phyloP scores from a whole-genome alignment of 2,888 invertebrate species.

The Mycogona germanica region DNA sequence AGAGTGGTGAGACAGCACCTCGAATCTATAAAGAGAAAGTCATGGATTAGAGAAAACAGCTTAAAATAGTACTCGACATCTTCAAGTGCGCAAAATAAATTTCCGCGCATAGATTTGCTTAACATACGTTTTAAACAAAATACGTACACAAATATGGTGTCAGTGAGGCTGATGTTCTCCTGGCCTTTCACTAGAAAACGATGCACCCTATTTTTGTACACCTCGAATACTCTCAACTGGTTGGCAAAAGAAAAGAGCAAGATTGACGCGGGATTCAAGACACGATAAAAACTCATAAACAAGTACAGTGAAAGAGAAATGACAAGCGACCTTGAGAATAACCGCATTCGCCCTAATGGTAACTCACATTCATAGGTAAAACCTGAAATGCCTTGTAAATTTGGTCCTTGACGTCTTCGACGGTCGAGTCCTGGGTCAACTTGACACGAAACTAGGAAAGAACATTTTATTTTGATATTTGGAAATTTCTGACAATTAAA shows the following conservation, averaged over 20 bases:
- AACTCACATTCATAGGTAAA: conserved; percentile 27
- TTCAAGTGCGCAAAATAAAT: background rate
- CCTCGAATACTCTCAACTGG: conserved; percentile 34
- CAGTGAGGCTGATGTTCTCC: conserved; percentile 26
- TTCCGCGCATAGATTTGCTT: background rate
- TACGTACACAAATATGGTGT: conserved; percentile 30
- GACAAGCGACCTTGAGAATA: background rate
- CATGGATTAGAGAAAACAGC: background rate
- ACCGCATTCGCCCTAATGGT: conserved; percentile 18
- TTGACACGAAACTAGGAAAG: conserved; percentile 14
- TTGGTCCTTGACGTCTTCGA: conserved; percentile 31
- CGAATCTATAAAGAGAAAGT: conserved; percentile 27
- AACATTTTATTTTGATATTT: background rate
- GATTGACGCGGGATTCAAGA: background rate
- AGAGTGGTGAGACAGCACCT: conserved; percentile 30
- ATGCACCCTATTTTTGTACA: conserved; percentile 29
- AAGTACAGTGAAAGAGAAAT: background rate
- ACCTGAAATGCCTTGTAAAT: conserved; percentile 25
- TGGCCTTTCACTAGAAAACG: conserved; percentile 27
- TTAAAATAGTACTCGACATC: background rate
- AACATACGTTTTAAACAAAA: too few relatives aligned
- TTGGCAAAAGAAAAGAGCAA: conserved; percentile 15
- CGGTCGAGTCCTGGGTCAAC: conserved; percentile 31
- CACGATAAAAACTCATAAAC: too few relatives aligned
- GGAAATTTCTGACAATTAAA: too few relatives aligned